phyloP scores from a whole-genome alignment of 2,797 vertebrate species.

The Falco concolor region DNA sequence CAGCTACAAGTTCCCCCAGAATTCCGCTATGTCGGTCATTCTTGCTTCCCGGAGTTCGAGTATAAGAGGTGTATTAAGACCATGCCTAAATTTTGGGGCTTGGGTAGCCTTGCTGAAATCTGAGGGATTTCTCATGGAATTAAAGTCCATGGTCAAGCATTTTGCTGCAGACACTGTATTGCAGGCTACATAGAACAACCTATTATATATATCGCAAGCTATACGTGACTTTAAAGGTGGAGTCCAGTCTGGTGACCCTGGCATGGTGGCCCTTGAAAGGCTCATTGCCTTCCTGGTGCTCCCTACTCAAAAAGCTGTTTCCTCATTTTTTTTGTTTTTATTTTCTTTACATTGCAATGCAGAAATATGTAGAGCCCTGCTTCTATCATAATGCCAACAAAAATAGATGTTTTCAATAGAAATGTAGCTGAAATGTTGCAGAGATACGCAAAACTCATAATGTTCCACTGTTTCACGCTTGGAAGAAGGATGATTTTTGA shows the following conservation, averaged over 20 bases:
- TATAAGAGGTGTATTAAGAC: background rate
- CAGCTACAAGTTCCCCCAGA: fast-evolving
- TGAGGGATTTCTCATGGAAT: background rate
- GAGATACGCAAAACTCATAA: background rate
- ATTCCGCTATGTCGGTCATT: background rate
- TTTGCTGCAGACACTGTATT: background rate
- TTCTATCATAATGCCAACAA: background rate
- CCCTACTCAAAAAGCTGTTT: background rate
- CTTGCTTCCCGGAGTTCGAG: background rate
- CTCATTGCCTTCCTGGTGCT: background rate
- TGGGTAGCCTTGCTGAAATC: background rate
- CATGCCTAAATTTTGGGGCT: background rate
- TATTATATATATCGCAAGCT: background rate
- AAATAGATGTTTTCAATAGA: background rate
- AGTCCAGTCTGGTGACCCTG: background rate
- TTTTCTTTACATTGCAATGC: background rate
- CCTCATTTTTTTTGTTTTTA: background rate
- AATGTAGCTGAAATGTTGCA: background rate
- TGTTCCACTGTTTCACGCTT: background rate
- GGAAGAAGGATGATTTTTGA: background rate
- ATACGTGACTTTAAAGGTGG: background rate
- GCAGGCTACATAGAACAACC: background rate
- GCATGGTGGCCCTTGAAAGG: background rate
- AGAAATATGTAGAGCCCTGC: background rate
- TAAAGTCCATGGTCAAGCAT: background rate